Evolutionary conservation across 2,888 invertebrate genomes (phyloP).

Genomic region (Phanerotoma sp.): DNA sequence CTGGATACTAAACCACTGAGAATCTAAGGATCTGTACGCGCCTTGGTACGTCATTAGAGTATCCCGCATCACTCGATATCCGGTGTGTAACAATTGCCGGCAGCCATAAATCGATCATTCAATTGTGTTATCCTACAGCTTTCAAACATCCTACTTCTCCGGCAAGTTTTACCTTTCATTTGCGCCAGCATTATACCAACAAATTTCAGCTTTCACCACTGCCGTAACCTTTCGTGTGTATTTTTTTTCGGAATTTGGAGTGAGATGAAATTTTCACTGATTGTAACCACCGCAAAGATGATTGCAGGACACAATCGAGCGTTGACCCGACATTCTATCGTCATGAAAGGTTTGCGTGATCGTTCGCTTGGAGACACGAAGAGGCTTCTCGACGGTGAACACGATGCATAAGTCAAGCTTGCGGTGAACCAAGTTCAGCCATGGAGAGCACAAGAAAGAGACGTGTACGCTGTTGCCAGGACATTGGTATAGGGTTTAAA

Average conservation of each 20-base stretch:
- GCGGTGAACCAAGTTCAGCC: slow-evolving; percentile 8
- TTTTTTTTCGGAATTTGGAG: not conserved
- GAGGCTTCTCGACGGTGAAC: not conserved
- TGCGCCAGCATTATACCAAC: not conserved
- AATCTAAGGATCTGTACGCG: not conserved
- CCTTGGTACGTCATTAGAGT: slow-evolving; percentile 41
- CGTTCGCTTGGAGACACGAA: slow-evolving; percentile 7
- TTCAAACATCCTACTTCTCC: slow-evolving; percentile 5
- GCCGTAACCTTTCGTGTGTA: not conserved
- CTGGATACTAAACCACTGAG: slow-evolving; percentile 1
- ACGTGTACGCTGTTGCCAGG: no score
- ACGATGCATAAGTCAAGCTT: slow-evolving; percentile 26
- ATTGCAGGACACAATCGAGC: not conserved
- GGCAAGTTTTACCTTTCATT: not conserved
- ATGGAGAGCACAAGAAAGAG: not conserved
- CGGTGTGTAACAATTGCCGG: slow-evolving; percentile 41
- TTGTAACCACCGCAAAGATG: not conserved
- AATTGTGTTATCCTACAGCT: slow-evolving; percentile 37
- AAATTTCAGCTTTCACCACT: no score
- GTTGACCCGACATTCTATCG: not conserved
- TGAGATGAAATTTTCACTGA: no score
- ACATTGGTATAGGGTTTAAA: no score
- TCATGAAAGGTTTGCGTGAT: slow-evolving; percentile 13
- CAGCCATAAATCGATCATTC: slow-evolving; percentile 49
- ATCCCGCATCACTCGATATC: slow-evolving; percentile 36